phyloP scores from a whole-genome alignment of 2,888 invertebrate species.

The Drosophila anomalipes region DNA sequence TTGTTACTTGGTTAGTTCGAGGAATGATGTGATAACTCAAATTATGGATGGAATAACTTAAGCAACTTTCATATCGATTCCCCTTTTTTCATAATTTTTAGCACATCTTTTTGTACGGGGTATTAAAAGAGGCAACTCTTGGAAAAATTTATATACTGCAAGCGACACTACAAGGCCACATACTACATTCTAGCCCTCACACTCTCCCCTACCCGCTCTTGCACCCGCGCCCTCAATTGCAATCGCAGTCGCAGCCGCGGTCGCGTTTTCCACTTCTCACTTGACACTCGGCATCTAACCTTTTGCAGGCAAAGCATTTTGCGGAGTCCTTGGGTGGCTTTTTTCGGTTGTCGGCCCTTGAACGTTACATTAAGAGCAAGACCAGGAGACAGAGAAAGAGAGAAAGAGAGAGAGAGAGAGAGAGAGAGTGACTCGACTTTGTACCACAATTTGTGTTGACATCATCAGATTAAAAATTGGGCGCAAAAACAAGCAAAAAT shows the following conservation, averaged over 20 bases:
- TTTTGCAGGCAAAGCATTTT: slow-evolving; percentile 77
- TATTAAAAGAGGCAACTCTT: slow-evolving; percentile 23
- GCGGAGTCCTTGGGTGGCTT: slow-evolving; percentile 75
- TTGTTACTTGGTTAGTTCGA: neutral
- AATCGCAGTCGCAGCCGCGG: slow-evolving; percentile 25
- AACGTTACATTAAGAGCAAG: slow-evolving; percentile 1
- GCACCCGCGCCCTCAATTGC: slow-evolving; percentile 1
- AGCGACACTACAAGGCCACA: slow-evolving; percentile 77
- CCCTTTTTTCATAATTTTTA: neutral
- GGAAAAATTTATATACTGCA: slow-evolving; percentile 70
- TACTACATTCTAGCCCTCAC: slow-evolving; percentile 17
- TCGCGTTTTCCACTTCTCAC: slow-evolving; percentile 56
- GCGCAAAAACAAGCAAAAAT: slow-evolving; percentile 71
- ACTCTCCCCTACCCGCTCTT: slow-evolving; percentile 1
- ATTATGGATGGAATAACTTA: neutral
- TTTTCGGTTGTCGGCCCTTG: slow-evolving; percentile 56
- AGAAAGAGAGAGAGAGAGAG: neutral
- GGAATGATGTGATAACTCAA: neutral
- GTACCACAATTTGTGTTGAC: slow-evolving; percentile 80
- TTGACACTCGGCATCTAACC: slow-evolving; percentile 75
- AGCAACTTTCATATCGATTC: neutral
- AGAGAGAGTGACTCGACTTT: slow-evolving; percentile 30
- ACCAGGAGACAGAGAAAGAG: neutral
- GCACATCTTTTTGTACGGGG: slow-evolving; percentile 13
- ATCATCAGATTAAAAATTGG: slow-evolving; percentile 81